These are phyloP conservation scores for Xestobium rufovillosum DNA, from an alignment of 2,888 invertebrate species.

Conservation along the genomic window DNA sequence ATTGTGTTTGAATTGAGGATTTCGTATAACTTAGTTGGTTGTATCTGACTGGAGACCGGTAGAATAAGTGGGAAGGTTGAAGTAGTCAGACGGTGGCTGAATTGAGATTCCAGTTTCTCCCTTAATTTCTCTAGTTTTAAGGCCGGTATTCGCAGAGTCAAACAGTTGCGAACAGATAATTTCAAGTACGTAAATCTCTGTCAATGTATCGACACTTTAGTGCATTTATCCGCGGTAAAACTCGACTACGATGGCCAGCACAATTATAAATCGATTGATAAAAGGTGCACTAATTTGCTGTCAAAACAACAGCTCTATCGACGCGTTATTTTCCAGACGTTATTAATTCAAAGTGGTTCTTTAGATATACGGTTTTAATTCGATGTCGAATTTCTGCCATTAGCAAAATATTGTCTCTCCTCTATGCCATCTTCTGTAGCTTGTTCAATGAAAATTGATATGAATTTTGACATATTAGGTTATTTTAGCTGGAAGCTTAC, in stretches of 20 bases:
- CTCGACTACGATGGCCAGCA: conserved; percentile 37
- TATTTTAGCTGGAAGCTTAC: no score
- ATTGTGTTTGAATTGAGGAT: no score
- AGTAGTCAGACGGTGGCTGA: conserved; percentile 35
- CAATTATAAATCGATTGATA: conserved; percentile 42
- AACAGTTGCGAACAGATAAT: conserved; percentile 26
- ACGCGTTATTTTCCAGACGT: conserved; percentile 26
- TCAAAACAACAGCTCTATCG: conserved; percentile 38
- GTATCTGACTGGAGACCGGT: conserved; percentile 34
- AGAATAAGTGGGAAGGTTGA: conserved; percentile 36
- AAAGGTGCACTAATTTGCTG: conserved; percentile 42
- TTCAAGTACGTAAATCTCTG: conserved; percentile 39
- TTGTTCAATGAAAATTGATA: no score
- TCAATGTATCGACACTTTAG: conserved; percentile 37
- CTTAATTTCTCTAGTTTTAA: not conserved
- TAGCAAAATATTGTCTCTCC: no score
- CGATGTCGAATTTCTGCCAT: no score
- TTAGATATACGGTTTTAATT: no score
- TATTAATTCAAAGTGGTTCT: conserved; percentile 31
- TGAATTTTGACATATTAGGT: no score
- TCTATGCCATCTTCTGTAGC: no score
- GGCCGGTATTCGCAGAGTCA: not conserved
- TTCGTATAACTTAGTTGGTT: conserved; percentile 27
- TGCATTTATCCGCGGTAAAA: conserved; percentile 39
- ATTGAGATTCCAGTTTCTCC: conserved; percentile 5